Evolutionary conservation across 1,140 invertebrate species (phyloP), one percentile per base, ranked within the genome.

Genomic region (Ylistrum balloti): DNA sequence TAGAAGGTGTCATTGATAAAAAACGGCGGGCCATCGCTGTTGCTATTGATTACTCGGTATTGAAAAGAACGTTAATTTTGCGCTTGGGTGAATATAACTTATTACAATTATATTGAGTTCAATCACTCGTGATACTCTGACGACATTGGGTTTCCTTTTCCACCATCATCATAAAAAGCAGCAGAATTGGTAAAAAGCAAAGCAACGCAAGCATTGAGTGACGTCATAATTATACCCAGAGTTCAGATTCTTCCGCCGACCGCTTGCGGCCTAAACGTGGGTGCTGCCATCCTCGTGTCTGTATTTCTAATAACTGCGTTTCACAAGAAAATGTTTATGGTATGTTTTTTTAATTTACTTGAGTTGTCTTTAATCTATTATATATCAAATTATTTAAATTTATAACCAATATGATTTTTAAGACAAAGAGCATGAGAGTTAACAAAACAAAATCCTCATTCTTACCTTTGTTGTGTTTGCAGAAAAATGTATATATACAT

Each of bases 41-140:
- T 28, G 56, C 17, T 74, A 74, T 74, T n/a, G 56, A 74, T 28
- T n/a, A 28, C 0, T 9, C 22, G 5, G 56, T 74, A 74, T n/a
- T 17, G n/a, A 74, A 74, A 74, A 28, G 56, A 28, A 74, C 56
- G 56, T 74, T 74, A 1, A 74, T 74, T 74, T 74, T 74, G 22
- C 56, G 56, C 56, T 74, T 74, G 56, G 22, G 56, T 74, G 56
- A 74, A 74, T 28, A 74, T 7, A 17, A 74, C 56, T 74, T 74
- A 74, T 74, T 74, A 74, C 56, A 28, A 74, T 74, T 74, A 74
- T n/a, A 74, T n/a, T 74, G 56, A 74, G n/a, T 74, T 74, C 56
- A 74, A 74, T 74, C 56, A 74, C 56, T 74, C 56, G 56, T 74
- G 56, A 28, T 74, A 28, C 28, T 74, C 56, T 74, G 56, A 74